Base-by-base conservation (phyloP, 2,888 invertebrate genomes). In the Stenolophus ochropezus region DNA sequence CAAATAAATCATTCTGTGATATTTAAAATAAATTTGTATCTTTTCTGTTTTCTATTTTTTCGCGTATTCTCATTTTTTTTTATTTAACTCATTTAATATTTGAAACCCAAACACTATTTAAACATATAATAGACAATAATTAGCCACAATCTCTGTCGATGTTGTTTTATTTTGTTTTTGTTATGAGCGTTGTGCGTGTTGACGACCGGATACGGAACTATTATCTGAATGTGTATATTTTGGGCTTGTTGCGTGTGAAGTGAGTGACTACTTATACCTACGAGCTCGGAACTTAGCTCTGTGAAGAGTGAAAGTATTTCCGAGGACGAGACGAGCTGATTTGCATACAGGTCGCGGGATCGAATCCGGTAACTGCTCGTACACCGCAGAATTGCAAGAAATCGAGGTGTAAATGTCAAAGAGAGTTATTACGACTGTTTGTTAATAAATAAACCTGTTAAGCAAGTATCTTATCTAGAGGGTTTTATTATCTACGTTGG, bases 231-330 rank as follows among this genome's bases (percentile, higher is more conserved):
- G 33, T 42, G 61, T n/a, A 65, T 16, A n/a, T 65, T 65, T 65
- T 16, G 61, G 61, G 61, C 16, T 65, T 65, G 25, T n/a, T 23
- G 61, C 61, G 16, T 65, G 61, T 16, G 6, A n/a, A 56, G 8
- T 56, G 21, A 6, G 18, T 61, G 20, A 61, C 18, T 11, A 18
- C 4, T 56, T 6, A 18, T 65, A 25, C 4, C 61, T 27, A 20
- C 33, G 51, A 18, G 51, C 18, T 53, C 51, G 51, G 25, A 11
- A 56, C 21, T 56, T 11, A 56, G n/a, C 56, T 27, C 11, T 27
- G 5, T 14, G 61, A 27, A 65, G 61, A 65, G 61, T 65, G 61
- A 65, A 65, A 65, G 61, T 65, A 27, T 65, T 65, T 25, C 27
- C 27, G 61, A 65, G 25, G 61, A 65, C 27, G 61, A 25, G 27